Conservation (phyloP, 2,888 invertebrate genomes). For the Philaethria dido region DNA sequence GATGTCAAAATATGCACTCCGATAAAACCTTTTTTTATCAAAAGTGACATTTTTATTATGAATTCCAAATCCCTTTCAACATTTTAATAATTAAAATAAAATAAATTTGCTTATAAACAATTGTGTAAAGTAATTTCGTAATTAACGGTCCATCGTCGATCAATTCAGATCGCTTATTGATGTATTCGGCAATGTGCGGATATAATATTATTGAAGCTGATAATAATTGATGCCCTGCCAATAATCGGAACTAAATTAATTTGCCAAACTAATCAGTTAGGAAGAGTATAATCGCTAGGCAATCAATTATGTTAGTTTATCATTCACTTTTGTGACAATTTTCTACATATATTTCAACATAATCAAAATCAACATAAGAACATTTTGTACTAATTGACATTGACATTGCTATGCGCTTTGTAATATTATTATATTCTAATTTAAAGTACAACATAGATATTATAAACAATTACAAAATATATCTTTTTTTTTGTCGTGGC, state of each 20-base stretch:
- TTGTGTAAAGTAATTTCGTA: neutral
- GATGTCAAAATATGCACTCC: no score
- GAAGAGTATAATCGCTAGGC: slow-evolving; percentile 18
- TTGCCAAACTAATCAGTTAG: slow-evolving; percentile 21
- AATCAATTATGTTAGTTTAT: slow-evolving; percentile 15
- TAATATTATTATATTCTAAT: no score
- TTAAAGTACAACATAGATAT: no score
- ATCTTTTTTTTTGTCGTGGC: no score
- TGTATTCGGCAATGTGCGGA: slow-evolving; percentile 19
- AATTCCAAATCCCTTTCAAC: no score
- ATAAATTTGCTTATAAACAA: neutral
- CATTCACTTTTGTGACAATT: neutral
- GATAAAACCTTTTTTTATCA: no score
- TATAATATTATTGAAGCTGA: slow-evolving; percentile 19
- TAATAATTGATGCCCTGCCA: slow-evolving; percentile 24
- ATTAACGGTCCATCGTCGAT: neutral
- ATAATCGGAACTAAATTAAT: slow-evolving; percentile 25
- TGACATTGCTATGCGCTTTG: no score
- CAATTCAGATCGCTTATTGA: slow-evolving; percentile 17
- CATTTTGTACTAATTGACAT: no score
- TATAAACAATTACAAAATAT: no score
- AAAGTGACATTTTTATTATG: no score
- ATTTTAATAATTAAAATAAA: neutral
- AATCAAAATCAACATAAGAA: no score
- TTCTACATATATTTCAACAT: neutral